A percentile compares a stretch with the other conserved stretches of the same genome.
Conservation (phyloP, 2,113 vertebrate genomes). For the Antigone vipio region DNA sequence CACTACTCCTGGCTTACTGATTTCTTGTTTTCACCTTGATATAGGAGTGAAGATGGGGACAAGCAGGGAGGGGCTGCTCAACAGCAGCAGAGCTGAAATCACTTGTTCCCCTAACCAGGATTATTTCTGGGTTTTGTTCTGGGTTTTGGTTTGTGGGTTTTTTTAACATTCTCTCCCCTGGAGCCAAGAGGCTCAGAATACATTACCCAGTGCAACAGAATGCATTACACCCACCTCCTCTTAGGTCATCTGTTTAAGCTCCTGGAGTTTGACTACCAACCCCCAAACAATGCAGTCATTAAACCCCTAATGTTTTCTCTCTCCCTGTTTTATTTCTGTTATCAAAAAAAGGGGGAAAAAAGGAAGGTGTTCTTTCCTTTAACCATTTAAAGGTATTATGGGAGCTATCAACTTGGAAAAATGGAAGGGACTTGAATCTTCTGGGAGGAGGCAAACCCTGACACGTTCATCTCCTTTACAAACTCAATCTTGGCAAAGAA, state of each 20-base stretch:
- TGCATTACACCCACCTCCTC: neutral
- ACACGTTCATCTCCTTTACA: neutral
- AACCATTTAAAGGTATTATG: neutral
- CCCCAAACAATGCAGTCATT: neutral
- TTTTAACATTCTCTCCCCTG: neutral
- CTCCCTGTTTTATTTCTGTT: neutral
- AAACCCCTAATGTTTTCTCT: neutral
- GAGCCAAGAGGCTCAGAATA: neutral
- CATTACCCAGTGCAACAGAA: neutral
- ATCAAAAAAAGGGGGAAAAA: neutral
- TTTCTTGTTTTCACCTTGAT: constrained; percentile 64
- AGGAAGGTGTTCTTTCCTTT: neutral
- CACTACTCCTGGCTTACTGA: constrained; percentile 34
- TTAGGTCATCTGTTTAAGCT: neutral
- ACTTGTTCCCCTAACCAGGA: neutral
- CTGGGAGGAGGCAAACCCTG: neutral
- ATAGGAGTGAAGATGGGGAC: neutral
- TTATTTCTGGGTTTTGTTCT: neutral
- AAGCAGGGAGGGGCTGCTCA: neutral
- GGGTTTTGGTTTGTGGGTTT: neutral
- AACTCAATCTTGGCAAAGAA: neutral
- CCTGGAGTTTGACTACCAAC: neutral
- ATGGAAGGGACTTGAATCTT: neutral
- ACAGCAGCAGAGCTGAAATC: neutral
- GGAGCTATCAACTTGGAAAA: neutral